Conservation (phyloP, 2,888 invertebrate species). For the Lepidonotus clava region DNA sequence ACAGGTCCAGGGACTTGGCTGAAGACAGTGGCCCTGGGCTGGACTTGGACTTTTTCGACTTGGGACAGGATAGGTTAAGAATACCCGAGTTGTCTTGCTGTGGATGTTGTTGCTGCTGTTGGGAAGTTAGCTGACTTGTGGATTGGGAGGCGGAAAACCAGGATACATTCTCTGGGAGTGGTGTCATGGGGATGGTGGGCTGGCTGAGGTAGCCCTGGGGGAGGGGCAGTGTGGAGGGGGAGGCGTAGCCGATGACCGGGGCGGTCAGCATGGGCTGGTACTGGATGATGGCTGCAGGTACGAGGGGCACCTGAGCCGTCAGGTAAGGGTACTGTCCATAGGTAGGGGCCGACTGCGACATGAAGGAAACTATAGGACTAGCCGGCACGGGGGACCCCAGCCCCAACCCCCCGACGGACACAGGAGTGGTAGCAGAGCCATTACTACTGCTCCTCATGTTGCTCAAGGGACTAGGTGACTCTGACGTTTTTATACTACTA, state of each 20-base stretch:
- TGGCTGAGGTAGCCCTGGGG: background rate
- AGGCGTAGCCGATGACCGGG: background rate
- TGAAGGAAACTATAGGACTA: constrained; percentile 7
- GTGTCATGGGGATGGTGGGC: background rate
- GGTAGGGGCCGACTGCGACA: background rate
- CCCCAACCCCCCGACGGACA: background rate
- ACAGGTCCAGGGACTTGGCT: too few species aligned
- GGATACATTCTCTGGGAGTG: background rate
- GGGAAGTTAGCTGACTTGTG: background rate
- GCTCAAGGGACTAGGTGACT: constrained; percentile 5
- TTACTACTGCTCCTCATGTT: background rate
- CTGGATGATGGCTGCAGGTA: constrained; percentile 37
- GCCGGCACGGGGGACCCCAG: background rate
- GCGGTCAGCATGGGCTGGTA: constrained; percentile 39
- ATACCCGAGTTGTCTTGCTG: constrained; percentile 7
- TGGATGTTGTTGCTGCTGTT: background rate
- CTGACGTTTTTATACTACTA: background rate
- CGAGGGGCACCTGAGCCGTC: constrained; percentile 13
- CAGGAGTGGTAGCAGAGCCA: constrained; percentile 5
- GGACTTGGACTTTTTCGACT: background rate
- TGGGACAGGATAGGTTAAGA: constrained; percentile 34
- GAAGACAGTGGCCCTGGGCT: too few species aligned
- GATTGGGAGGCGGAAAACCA: background rate
- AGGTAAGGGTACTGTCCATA: constrained; percentile 24
- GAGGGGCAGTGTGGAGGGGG: background rate